These are phyloP conservation scores for Cairina moschata DNA, from an alignment of 2,113 vertebrate genomes.

Conservation along the genomic window DNA sequence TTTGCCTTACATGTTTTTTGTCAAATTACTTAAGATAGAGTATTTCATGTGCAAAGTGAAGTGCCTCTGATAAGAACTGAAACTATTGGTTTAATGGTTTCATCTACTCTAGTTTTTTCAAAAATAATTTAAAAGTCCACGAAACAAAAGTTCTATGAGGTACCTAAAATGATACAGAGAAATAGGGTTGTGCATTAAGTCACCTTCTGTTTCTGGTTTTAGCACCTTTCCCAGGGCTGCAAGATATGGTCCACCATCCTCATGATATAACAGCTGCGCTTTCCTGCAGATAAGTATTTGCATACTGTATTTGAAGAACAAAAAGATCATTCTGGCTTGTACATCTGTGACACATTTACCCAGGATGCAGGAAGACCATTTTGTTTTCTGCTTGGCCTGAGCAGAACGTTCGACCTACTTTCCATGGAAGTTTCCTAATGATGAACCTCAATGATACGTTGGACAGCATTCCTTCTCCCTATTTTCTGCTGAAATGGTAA, in stretches of 20 bases:
- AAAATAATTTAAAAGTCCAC: not conserved
- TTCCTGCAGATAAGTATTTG: not conserved
- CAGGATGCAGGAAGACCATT: not conserved
- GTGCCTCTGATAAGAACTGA: not conserved
- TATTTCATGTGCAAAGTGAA: not conserved
- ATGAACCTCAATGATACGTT: not conserved
- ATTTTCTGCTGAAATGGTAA: not conserved
- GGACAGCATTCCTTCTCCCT: not conserved
- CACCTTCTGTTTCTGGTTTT: not conserved
- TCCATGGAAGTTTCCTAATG: not conserved
- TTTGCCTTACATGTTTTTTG: not conserved
- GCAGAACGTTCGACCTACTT: not conserved
- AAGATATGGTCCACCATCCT: not conserved
- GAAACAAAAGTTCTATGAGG: not conserved
- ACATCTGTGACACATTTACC: not conserved
- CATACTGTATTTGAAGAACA: not conserved
- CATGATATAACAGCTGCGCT: not conserved
- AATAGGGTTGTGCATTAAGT: not conserved
- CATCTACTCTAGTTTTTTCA: not conserved
- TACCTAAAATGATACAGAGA: fast-evolving
- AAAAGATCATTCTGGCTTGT: not conserved
- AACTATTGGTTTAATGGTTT: not conserved
- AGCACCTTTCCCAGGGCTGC: not conserved
- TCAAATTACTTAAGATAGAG: not conserved
- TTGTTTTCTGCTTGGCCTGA: not conserved